Evolutionary conservation across 2,888 invertebrate species (phyloP).

Genomic region (Dryocosmus kuriphilus): DNA sequence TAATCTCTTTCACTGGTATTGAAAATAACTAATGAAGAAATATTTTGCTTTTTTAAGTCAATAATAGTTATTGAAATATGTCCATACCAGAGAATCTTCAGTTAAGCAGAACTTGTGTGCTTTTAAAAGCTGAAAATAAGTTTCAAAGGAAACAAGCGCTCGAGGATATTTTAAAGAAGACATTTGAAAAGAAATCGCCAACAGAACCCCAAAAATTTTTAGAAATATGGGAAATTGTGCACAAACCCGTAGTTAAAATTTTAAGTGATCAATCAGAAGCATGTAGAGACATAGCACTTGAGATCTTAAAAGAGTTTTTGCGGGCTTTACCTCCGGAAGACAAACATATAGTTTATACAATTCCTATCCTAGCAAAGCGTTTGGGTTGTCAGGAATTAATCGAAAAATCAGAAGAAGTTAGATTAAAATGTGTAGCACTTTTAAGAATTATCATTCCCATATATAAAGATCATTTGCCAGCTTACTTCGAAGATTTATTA

Average conservation of each 20-base stretch:
- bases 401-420: slow-evolving; percentile 89
- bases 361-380: slow-evolving; percentile 87
- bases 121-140: slow-evolving; percentile 82
- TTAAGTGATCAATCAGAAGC: slow-evolving; percentile 82
- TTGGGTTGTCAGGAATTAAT: slow-evolving; percentile 87
- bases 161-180: slow-evolving; percentile 79
- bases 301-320: slow-evolving; percentile 81
- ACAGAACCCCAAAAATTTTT: slow-evolving; percentile 75
- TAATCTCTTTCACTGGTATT: not conserved
- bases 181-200: slow-evolving; percentile 69
- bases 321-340: slow-evolving; percentile 83
- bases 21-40: not conserved
- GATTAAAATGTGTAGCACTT: slow-evolving; percentile 84
- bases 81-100: slow-evolving; percentile 53
- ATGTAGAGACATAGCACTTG: slow-evolving; percentile 81
- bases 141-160: slow-evolving; percentile 80
- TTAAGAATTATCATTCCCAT: slow-evolving; percentile 83
- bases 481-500: slow-evolving; percentile 88
- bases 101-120: slow-evolving; percentile 52
- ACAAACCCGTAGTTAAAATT: slow-evolving; percentile 77
- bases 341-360: slow-evolving; percentile 86
- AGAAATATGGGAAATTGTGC: slow-evolving; percentile 76
- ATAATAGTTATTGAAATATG: slow-evolving; percentile 48
- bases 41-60: not conserved
- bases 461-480: slow-evolving; percentile 82